Base-by-base conservation (phyloP, 2,888 invertebrate species). In the Cartodere bifasciata region DNA sequence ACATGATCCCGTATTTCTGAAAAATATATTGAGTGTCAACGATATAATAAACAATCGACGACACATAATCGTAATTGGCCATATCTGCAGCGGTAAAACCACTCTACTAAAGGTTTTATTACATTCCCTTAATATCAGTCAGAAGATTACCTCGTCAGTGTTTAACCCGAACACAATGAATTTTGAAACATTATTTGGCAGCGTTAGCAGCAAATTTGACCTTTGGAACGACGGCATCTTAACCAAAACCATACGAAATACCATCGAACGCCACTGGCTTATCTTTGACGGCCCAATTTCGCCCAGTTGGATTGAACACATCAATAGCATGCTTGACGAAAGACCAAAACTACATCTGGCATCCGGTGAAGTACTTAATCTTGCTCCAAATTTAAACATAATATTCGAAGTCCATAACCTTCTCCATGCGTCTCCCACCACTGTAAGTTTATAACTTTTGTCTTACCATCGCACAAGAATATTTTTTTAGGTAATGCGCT, bases 271-370 rank as follows among this genome's bases (percentile, higher is more conserved):
- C 2, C 85, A 87, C 56, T 91, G 87, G 88, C 70, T 91, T 28
- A 72, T 91, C 27, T 87, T 92, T 55, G 86, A 87, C 55, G 86
- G 86, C 1, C 81, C 83, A 1, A 79, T 86, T n/a, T 83, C 85
- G 55, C 75, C 80, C 6, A 72, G 75, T 4, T 85, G 85, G 85
- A 78, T 83, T 41, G 85, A 86, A 61, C 81, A 81, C 53, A 72
- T 86, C 67, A 83, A 81, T 50, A 80, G 81, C 1, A 79, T 82
- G 9, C 60, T 85, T 40, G 83, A 84, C 55, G 82, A 83, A 44
- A 81, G 80, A 51, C 81, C 78, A 59, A 82, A 80, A 51, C 65
- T 85, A 11, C 83, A 82, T 50, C 62, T 86, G 21, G 79, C 81
- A 46, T 83, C 83, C 10, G 85, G 86, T 20, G 86, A 86, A 61